Conservation (phyloP, 2,797 vertebrate species). For the Mormyrops attenuatus region DNA sequence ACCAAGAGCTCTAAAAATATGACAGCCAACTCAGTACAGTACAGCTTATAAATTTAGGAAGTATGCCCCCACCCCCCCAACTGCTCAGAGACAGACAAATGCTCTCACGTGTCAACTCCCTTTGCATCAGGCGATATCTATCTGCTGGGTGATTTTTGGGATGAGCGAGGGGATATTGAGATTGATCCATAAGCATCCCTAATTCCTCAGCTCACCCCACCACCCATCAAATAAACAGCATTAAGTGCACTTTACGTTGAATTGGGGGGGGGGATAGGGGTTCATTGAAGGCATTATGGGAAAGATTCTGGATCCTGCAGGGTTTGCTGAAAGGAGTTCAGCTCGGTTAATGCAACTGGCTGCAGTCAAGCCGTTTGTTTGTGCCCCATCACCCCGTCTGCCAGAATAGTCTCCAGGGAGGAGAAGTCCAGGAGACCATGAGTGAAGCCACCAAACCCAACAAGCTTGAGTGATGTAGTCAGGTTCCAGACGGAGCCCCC, state of each 20-base stretch:
- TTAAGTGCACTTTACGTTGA: conserved; percentile 52
- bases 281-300: conserved; percentile 33
- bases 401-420: background rate
- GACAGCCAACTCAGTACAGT: background rate
- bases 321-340: conserved; percentile 23
- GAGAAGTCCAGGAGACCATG: background rate
- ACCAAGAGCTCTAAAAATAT: background rate
- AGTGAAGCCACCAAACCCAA: background rate
- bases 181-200: background rate
- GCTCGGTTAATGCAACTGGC: background rate
- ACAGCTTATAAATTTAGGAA: background rate
- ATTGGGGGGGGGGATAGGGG: conserved; percentile 21
- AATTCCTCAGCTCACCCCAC: background rate
- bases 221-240: conserved; percentile 5
- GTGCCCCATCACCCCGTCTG: background rate
- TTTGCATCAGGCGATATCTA: background rate
- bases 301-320: conserved; percentile 43
- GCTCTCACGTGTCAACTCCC: background rate
- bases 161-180: background rate
- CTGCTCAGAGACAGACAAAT: background rate
- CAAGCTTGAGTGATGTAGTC: background rate
- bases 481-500: background rate
- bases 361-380: background rate
- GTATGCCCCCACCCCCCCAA: background rate
- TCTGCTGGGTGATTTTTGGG: background rate